Evolutionary conservation across 1,140 invertebrate genomes (phyloP).

Genomic region (Spodoptera litura): DNA sequence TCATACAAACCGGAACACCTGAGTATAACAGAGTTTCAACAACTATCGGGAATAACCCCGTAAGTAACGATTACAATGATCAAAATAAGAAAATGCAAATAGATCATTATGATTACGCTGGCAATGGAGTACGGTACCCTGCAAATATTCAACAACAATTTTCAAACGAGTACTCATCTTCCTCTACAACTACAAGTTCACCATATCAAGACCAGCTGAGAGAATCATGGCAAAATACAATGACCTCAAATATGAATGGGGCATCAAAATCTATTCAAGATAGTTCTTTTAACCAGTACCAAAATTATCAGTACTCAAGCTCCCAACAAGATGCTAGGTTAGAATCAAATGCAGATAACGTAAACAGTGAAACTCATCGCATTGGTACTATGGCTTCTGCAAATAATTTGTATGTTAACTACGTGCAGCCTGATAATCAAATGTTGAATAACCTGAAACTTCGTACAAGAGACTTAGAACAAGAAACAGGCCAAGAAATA

Average conservation of each 20-base stretch:
- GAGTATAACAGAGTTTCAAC: slow-evolving; percentile 69
- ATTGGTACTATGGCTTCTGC: slow-evolving; percentile 67
- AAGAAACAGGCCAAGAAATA: slow-evolving; percentile 64
- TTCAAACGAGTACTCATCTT: slow-evolving; percentile 68
- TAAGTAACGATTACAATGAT: slow-evolving; percentile 66
- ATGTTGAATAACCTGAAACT: slow-evolving; percentile 64
- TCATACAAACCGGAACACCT: slow-evolving; percentile 68
- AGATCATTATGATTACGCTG: slow-evolving; percentile 82
- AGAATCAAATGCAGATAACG: slow-evolving; percentile 63
- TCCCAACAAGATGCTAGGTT: slow-evolving; percentile 65
- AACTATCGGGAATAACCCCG: slow-evolving; percentile 62
- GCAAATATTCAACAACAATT: slow-evolving; percentile 70
- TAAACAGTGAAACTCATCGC: slow-evolving; percentile 71
- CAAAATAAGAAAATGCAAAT: slow-evolving; percentile 76
- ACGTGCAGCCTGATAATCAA: slow-evolving; percentile 72
- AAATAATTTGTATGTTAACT: slow-evolving; percentile 76
- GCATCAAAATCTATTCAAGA: slow-evolving; percentile 73
- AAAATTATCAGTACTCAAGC: slow-evolving; percentile 67
- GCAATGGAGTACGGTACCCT: slow-evolving; percentile 75
- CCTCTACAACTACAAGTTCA: slow-evolving; percentile 65
- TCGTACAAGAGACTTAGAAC: slow-evolving; percentile 63
- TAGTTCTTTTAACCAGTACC: slow-evolving; percentile 66
- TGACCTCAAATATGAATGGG: slow-evolving; percentile 60
- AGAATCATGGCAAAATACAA: slow-evolving; percentile 68
- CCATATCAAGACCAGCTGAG: slow-evolving; percentile 66